Percentiles rank a stretch among this genome's conserved stretches.
phyloP scores from a whole-genome alignment of 2,888 invertebrate species.

The Drosophila multiciliata region DNA sequence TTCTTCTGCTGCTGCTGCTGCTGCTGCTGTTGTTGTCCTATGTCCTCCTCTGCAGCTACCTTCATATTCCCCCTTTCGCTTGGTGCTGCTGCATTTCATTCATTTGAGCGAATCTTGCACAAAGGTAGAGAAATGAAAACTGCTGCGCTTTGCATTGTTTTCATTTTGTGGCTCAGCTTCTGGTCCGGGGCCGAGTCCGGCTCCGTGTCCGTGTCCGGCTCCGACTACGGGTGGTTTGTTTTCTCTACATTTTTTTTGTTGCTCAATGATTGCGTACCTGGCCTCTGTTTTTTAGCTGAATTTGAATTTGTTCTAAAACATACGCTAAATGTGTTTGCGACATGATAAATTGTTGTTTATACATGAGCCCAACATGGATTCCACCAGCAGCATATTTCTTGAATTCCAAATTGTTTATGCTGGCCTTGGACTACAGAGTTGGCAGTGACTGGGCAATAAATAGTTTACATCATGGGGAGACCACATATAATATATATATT shows the following conservation, averaged over 20 bases:
- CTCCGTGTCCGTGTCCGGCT: not conserved
- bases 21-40: constrained; percentile 2
- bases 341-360: constrained; percentile 68
- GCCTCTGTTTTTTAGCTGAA: constrained; percentile 43
- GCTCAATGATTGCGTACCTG: constrained; percentile 50
- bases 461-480: not conserved
- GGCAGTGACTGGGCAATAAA: not conserved
- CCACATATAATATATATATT: not conserved
- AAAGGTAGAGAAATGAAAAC: constrained; percentile 77
- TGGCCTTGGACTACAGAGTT: not conserved
- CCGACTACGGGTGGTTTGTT: constrained; percentile 25
- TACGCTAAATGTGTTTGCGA: constrained; percentile 70
- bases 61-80: constrained; percentile 4
- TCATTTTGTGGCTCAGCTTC: constrained; percentile 60
- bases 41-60: not conserved
- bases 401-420: constrained; percentile 39
- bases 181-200: constrained; percentile 1
- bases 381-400: constrained; percentile 46
- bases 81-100: constrained; percentile 53
- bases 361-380: constrained; percentile 33
- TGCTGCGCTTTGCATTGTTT: constrained; percentile 76
- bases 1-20: constrained; percentile 3
- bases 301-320: constrained; percentile 71
- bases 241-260: constrained; percentile 31
- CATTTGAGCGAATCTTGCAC: constrained; percentile 60